Base-by-base conservation (phyloP, 2,888 invertebrate genomes). In the Epicampocera succincta region DNA sequence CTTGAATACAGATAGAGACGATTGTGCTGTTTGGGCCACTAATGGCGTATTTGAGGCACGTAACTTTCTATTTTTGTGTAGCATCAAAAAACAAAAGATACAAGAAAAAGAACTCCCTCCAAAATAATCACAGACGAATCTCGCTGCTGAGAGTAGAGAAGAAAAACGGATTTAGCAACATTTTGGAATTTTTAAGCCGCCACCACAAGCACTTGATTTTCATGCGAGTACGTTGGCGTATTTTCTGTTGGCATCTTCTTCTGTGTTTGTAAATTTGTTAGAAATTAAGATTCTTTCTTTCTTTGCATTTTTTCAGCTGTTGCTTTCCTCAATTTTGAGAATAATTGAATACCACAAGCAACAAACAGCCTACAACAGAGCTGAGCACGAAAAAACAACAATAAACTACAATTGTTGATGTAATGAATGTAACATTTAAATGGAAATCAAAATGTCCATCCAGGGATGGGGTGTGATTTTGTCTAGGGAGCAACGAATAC, bases 31-130 rank as follows among this genome's bases (percentile, higher is more conserved):
- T 66, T 73, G 46, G 44, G 15, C 58, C 73, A 82, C 81, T 78
- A 78, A 82, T 82, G 60, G 81, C 33, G 60, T 69, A 82, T 78
- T 82, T 82, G 60, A 69, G 33, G 77, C 73, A 82, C 78, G 78
- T 82, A 74, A 82, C 81, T 78, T 82, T 82, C 81, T 82, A 77
- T 78, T 82, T 73, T 73, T 63, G 52, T 61, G 29, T 17, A 58
- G 15, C 54, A 50, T 17, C 25, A 68, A 29, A 60, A 42, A 71
- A 65, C 40, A 21, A 15, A 54, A 15, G 40, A 21, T 33, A 33
- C 46, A 13, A 58, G 75, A 60, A 44, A 44, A 46, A 60, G 61
- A 80, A 54, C 50, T 69, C 46, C 56, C 17, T 42, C 69, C 61
- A 68, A 77, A 76, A 75, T 80, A 66, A 63, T 68, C 61, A 48